Percentiles rank a stretch among this genome's conserved stretches.
These are phyloP conservation scores for Myiopsitta monachus DNA, from an alignment of 2,113 vertebrate genomes.

Conservation along the genomic window DNA sequence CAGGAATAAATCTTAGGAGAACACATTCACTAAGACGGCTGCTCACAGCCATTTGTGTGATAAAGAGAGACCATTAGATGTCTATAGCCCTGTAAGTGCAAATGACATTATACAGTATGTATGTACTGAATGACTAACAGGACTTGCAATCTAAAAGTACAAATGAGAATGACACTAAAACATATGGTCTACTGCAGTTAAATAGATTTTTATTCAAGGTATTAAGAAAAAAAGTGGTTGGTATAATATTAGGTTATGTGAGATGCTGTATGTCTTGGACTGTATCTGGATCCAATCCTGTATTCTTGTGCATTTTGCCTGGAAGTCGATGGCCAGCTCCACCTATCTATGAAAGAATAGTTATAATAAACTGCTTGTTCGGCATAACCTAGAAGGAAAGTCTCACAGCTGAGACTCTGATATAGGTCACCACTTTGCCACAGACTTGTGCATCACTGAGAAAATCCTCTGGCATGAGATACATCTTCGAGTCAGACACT, in stretches of 20 bases:
- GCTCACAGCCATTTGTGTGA: background rate
- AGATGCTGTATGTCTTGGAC: background rate
- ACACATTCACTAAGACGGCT: background rate
- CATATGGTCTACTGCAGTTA: background rate
- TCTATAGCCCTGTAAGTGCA: background rate
- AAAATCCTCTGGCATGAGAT: background rate
- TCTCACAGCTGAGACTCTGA: background rate
- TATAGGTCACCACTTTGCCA: background rate
- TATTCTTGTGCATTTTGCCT: background rate
- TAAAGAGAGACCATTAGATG: background rate
- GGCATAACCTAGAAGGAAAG: background rate
- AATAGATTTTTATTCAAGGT: background rate
- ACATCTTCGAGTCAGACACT: background rate
- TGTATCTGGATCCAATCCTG: background rate
- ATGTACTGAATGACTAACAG: background rate
- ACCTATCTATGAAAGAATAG: background rate
- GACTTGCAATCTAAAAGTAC: background rate
- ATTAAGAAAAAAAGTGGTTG: background rate
- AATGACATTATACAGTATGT: background rate
- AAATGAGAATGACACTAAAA: slow-evolving; percentile 31
- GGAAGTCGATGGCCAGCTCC: background rate
- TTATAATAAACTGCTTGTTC: background rate
- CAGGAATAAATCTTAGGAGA: background rate
- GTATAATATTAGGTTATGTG: background rate
- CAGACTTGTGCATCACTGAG: background rate